A percentile compares a stretch with the other conserved stretches of the same genome.
Conservation (phyloP, 1,140 invertebrate species). For the Diorhabda elongata region DNA sequence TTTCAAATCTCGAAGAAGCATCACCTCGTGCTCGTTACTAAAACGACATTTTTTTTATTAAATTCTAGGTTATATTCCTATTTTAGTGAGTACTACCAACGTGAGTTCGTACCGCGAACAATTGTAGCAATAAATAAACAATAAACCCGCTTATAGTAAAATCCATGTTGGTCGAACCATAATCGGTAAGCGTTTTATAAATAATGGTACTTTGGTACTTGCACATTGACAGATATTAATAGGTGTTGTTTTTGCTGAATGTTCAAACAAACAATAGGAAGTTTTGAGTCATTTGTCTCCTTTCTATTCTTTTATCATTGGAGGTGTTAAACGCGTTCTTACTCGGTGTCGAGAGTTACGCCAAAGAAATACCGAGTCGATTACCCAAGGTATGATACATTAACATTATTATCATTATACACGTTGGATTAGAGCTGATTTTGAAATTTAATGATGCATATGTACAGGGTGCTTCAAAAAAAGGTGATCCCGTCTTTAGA, state of each 20-base stretch:
- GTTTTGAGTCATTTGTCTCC: not conserved
- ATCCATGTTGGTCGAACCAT: constrained; percentile 15
- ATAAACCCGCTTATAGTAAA: constrained; percentile 18
- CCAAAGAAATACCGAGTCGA: no score
- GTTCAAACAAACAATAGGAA: not conserved
- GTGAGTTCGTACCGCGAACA: constrained; percentile 13
- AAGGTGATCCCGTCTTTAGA: no score
- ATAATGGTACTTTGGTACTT: constrained; percentile 12
- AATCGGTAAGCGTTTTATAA: constrained; percentile 19
- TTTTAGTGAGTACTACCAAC: constrained; percentile 8
- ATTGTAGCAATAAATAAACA: constrained; percentile 23
- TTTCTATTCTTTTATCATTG: not conserved
- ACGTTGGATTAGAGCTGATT: no score
- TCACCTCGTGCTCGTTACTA: constrained; percentile 1
- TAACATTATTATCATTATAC: no score
- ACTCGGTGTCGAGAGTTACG: no score
- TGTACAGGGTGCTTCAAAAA: no score
- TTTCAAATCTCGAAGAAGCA: not conserved
- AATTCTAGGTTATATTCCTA: constrained; percentile 5
- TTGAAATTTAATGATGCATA: no score
- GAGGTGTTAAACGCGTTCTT: not conserved
- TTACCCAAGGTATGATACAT: no score
- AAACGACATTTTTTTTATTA: not conserved
- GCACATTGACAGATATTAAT: constrained; percentile 21
- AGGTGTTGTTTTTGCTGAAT: constrained; percentile 4